Evolutionary conservation across 2,888 invertebrate genomes (phyloP), one percentile per base, ranked within the genome.

Genomic region (Cataglyphis cursor): DNA sequence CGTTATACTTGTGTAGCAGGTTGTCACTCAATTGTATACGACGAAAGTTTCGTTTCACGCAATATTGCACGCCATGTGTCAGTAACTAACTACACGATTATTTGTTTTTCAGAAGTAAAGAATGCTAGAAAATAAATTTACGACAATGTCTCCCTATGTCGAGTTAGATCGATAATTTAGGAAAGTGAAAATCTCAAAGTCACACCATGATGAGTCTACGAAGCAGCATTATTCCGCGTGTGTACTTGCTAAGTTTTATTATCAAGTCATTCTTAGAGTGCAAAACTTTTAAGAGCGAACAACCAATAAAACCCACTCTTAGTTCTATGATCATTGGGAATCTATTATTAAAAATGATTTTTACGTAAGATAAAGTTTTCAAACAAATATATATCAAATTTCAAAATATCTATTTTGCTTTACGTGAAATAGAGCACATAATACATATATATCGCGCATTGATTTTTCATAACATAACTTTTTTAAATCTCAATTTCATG

Each of bases 181-280:
- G 15, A 72, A 80, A 80, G 35, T 35, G 72, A 72, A 72, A 61
- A 48, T 1, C 51, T n/a, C 70, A 48, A 80, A 70, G 57, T 59
- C 38, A 44, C 28, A 28, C 24, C 28, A 68, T 21, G 4, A 48
- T 65, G 28, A 38, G 15, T 44, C 15, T 44, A 28, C n/a, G 21
- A 66, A 76, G 21, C 41, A 54, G 28, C 54, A 38, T 78, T 65
- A 70, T 59, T 44, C n/a, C 10, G 35, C 18, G 12, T 48, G 31
- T 44, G 31, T 18, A 24, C 51, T 59, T 59, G 21, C n/a, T 31
- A 59, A 78, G 70, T 78, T 72, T 78, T 78, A 78, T 78, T 70
- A 78, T 78, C 24, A 44, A 78, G 59, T 59, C 59, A 78, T 78
- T 78, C 21, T 59, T 24, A 31, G 35, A 48, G 24, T n/a, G 59